These are phyloP conservation scores for Trochalopteron elliotii DNA, from an alignment of 2,113 vertebrate genomes.

Conservation along the genomic window DNA sequence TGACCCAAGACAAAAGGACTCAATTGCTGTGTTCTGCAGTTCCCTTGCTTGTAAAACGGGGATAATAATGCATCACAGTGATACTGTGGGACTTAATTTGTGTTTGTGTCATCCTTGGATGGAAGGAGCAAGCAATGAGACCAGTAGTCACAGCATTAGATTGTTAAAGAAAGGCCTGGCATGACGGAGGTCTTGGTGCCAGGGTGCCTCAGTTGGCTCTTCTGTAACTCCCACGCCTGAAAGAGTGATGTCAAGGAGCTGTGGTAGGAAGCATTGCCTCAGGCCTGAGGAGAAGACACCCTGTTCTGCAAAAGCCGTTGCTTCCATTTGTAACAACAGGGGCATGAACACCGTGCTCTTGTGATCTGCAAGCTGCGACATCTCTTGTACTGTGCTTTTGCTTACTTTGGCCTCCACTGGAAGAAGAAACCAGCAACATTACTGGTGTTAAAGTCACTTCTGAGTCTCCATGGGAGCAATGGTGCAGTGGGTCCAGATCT, in stretches of 20 bases:
- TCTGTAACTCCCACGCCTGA: neutral
- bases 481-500: constrained; percentile 21
- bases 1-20: constrained; percentile 6
- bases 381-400: neutral
- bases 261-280: neutral
- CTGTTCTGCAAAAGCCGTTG: constrained; percentile 23
- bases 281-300: neutral
- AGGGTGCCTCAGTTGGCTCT: neutral
- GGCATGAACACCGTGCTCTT: neutral
- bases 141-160: constrained; percentile 8
- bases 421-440: neutral
- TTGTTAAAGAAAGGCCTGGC: neutral
- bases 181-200: neutral
- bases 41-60: neutral
- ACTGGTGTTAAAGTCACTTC: neutral
- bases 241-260: neutral
- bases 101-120: neutral
- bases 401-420: neutral
- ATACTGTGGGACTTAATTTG: neutral
- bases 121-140: neutral
- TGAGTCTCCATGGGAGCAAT: constrained; percentile 1
- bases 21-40: neutral
- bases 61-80: neutral
- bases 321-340: neutral
- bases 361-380: neutral